Percentiles rank a stretch among this genome's conserved stretches.
phyloP scores from a whole-genome alignment of 2,113 vertebrate genomes.

The Scomber scombrus region DNA sequence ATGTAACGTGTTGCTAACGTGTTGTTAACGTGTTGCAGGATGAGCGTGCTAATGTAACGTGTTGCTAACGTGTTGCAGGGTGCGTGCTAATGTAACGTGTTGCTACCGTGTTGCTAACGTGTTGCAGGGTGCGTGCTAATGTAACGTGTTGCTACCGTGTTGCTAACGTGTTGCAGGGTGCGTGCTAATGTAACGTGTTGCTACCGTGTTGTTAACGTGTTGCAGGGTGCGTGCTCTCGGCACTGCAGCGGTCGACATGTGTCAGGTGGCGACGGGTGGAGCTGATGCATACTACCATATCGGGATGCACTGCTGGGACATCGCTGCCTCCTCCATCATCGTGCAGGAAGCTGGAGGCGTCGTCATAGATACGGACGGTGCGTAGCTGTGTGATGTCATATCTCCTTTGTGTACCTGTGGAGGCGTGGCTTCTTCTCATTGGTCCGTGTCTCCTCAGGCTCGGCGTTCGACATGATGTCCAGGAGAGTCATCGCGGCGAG shows the following conservation, averaged over 20 bases:
- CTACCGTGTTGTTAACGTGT: neutral
- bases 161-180: neutral
- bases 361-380: conserved; percentile 88
- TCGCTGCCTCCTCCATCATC: conserved; percentile 90
- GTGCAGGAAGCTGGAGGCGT: conserved; percentile 90
- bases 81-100: no score
- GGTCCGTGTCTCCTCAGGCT: conserved; percentile 47
- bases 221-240: conserved; percentile 88
- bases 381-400: neutral
- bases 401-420: neutral
- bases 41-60: no score
- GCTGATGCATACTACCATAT: conserved; percentile 93
- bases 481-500: conserved; percentile 74
- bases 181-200: no score
- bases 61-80: no score
- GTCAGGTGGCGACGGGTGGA: conserved; percentile 88
- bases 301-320: conserved; percentile 94
- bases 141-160: neutral
- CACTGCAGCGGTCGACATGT: conserved; percentile 93
- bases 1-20: neutral
- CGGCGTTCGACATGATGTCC: conserved; percentile 76
- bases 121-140: neutral
- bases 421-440: neutral
- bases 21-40: neutral
- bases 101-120: neutral